Base-by-base conservation (phyloP, 2,797 vertebrate genomes). In the Centropyge bicolor region DNA sequence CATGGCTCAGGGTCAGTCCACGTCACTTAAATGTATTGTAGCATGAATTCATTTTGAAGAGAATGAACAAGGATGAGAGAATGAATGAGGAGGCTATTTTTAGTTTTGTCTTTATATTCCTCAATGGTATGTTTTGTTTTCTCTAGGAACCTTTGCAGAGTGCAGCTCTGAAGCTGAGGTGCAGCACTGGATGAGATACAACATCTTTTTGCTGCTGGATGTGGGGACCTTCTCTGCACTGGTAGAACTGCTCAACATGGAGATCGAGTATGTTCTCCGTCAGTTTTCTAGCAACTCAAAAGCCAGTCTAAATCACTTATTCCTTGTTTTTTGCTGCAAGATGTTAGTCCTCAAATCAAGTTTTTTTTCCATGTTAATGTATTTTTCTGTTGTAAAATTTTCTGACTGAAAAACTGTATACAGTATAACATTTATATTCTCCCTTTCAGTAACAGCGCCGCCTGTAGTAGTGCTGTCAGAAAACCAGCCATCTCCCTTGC, bases 231-330 rank as follows among this genome's bases (percentile, higher is more conserved):
- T 99, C 92, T 96, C 96, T 9, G 98, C 98, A 49, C 87, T 99
- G 87, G 97, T 99, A 93, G 98, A 99, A 87, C 96, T 99, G 81
- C 97, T 99, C 68, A 99, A 98, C 95, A 99, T 99, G 98, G 98
- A 99, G 89, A 98, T 99, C 0, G 98, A 99, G 98, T 99, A 95
- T 93, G 96, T 92, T 38, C 9, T 74, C 13, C 2, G 27, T 66
- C 27, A 16, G 12, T 61, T 75, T 82, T 59, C 0, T 65, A 56
- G 35, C 1, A 14, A 14, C 13, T 10, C 4, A 51, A 14, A 74
- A 41, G 14, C 22, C 36, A 36, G 17, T 40, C 4, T 16, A 48
- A 41, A 51, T 31, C 3, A 2, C 36, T n/a, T 24, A 19, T 9
- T 0, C 7, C 8, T 74, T 2, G 2, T 43, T 67, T 35, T 52